phyloP scores from a whole-genome alignment of 2,113 vertebrate species.

The Nothoprocta pentlandii region DNA sequence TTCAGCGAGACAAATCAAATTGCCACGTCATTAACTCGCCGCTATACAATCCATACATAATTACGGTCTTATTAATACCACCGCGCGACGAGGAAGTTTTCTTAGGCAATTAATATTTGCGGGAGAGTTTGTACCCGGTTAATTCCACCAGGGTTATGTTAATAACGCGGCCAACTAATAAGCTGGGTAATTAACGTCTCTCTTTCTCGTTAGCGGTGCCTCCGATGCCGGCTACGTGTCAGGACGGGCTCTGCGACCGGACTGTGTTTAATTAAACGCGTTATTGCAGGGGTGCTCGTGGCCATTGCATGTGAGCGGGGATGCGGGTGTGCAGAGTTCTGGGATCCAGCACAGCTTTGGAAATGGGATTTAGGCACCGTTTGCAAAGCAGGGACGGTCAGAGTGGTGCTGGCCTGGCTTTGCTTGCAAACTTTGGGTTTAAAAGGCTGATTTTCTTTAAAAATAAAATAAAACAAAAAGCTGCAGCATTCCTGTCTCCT shows the following conservation, averaged over 20 bases:
- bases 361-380: background rate
- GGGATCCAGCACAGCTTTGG: background rate
- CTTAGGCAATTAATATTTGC: conserved; percentile 73
- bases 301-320: background rate
- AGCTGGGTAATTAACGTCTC: conserved; percentile 64
- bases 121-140: conserved; percentile 59
- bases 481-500: rapidly evolving
- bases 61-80: conserved; percentile 73
- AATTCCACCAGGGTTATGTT: conserved; percentile 69
- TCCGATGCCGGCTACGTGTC: conserved; percentile 24
- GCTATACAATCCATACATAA: conserved; percentile 66
- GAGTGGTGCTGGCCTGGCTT: rapidly evolving
- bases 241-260: background rate
- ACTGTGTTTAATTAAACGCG: conserved; percentile 19
- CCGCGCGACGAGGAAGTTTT: conserved; percentile 63
- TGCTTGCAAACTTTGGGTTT: background rate
- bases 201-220: conserved; percentile 42
- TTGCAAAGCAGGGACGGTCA: background rate
- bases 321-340: background rate
- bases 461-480: background rate
- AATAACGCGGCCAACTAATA: conserved; percentile 62
- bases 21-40: conserved; percentile 69
- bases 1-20: conserved; percentile 60
- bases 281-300: background rate
- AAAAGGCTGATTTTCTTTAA: background rate